phyloP scores from a whole-genome alignment of 2,113 vertebrate genomes.

The Potamarius usumacintae region DNA sequence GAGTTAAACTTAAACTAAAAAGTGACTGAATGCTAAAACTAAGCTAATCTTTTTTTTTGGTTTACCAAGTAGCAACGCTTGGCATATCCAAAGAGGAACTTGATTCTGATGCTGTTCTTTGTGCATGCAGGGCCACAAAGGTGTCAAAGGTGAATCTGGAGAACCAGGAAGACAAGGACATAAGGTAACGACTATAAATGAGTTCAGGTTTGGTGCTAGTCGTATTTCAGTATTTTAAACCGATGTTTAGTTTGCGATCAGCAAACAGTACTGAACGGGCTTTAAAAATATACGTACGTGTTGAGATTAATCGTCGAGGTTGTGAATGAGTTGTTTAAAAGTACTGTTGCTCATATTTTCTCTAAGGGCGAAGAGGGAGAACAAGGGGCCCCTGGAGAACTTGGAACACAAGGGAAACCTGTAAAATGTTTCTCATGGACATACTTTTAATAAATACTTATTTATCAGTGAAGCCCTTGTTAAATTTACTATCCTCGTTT shows the following conservation, averaged over 20 bases:
- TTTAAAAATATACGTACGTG: not conserved
- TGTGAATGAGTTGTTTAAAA: not conserved
- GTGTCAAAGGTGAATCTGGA: constrained; percentile 89
- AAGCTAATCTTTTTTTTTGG: not conserved
- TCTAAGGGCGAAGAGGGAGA: constrained; percentile 90
- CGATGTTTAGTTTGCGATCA: too few species aligned
- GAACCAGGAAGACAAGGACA: constrained; percentile 97
- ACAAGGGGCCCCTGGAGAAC: constrained; percentile 81
- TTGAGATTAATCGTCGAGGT: not conserved
- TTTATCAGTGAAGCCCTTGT: not conserved
- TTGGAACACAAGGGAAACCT: constrained; percentile 86
- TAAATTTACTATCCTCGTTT: not conserved
- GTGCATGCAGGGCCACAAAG: constrained; percentile 87
- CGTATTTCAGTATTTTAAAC: too few species aligned
- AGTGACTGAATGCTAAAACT: not conserved
- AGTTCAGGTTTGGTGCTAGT: not conserved
- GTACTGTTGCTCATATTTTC: constrained; percentile 19
- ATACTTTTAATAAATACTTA: not conserved
- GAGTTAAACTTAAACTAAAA: constrained; percentile 47
- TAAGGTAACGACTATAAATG: constrained; percentile 77
- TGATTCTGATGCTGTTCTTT: constrained; percentile 7
- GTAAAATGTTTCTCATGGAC: constrained; percentile 79
- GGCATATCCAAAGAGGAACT: not conserved
- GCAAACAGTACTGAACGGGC: not conserved
- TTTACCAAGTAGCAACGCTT: not conserved